Conservation (phyloP, 2,888 invertebrate genomes). For the Ectemnius cavifrons region DNA sequence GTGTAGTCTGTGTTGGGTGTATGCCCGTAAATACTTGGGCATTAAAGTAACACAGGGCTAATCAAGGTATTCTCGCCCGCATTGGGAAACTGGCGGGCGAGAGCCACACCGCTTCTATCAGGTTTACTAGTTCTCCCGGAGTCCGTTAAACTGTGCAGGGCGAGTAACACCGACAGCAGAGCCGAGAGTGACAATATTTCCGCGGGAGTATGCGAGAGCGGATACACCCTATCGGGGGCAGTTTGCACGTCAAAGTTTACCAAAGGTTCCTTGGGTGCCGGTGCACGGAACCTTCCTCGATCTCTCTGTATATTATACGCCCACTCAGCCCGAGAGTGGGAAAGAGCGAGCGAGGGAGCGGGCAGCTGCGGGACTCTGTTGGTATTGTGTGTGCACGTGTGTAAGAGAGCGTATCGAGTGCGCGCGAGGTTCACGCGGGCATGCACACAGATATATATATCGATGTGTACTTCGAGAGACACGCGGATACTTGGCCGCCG, state of each 20-base stretch:
- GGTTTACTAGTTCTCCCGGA: constrained; percentile 12
- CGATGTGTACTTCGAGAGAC: neutral
- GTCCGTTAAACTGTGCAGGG: constrained; percentile 30
- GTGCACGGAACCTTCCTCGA: constrained; percentile 39
- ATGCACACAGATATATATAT: too few species aligned
- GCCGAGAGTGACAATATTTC: constrained; percentile 52
- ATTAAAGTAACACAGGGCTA: constrained; percentile 44
- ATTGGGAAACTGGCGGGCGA: constrained; percentile 40
- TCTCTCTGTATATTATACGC: constrained; percentile 24
- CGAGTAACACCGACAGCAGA: neutral
- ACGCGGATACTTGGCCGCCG: constrained; percentile 5
- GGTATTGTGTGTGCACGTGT: neutral
- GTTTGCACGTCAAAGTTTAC: constrained; percentile 57
- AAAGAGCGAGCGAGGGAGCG: neutral
- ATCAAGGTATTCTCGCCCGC: constrained; percentile 28
- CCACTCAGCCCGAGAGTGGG: constrained; percentile 18
- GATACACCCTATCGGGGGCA: constrained; percentile 23
- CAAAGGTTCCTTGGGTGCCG: constrained; percentile 54
- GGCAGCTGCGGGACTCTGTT: neutral
- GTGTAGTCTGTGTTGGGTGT: too few species aligned
- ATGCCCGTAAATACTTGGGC: constrained; percentile 2
- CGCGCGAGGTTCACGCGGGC: too few species aligned
- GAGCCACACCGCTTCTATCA: constrained; percentile 40
- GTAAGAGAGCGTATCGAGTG: neutral
- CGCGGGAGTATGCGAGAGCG: constrained; percentile 40